Conservation (phyloP, 1,140 invertebrate genomes). For the Tetragnatha versicolor region DNA sequence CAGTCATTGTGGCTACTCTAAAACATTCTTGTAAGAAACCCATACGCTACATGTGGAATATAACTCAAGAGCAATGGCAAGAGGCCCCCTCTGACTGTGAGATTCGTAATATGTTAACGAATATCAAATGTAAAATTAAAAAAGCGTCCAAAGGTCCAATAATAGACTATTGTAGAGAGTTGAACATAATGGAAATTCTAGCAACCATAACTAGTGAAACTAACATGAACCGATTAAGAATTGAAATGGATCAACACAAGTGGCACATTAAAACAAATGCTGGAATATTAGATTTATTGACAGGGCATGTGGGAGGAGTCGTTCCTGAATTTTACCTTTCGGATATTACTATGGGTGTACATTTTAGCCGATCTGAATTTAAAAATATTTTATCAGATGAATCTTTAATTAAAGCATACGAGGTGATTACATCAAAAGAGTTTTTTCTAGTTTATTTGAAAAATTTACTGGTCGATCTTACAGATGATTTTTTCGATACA, state of each 20-base stretch:
- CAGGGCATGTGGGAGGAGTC: not conserved
- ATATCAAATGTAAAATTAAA: conserved; percentile 11
- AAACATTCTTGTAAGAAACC: conserved; percentile 8
- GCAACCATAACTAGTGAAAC: not conserved
- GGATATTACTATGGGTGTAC: not conserved
- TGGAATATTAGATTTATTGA: conserved; percentile 32
- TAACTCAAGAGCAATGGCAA: conserved; percentile 12
- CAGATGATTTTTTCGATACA: conserved; percentile 8
- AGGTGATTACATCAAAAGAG: not conserved
- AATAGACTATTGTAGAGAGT: not conserved
- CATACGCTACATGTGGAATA: conserved; percentile 1
- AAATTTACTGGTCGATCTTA: not conserved
- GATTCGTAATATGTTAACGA: not conserved
- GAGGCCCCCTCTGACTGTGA: not conserved
- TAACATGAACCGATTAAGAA: not conserved
- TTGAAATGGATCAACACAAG: conserved; percentile 28
- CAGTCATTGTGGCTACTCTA: not conserved
- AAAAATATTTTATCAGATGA: not conserved
- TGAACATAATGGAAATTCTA: not conserved
- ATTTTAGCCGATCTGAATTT: not conserved
- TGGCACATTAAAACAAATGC: not conserved
- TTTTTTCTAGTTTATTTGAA: conserved; percentile 18
- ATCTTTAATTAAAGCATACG: not conserved
- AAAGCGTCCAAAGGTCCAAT: not conserved
- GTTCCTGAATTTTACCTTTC: conserved; percentile 17